These are phyloP conservation scores for Drosophila merina DNA, from an alignment of 2,888 invertebrate genomes.

Conservation along the genomic window DNA sequence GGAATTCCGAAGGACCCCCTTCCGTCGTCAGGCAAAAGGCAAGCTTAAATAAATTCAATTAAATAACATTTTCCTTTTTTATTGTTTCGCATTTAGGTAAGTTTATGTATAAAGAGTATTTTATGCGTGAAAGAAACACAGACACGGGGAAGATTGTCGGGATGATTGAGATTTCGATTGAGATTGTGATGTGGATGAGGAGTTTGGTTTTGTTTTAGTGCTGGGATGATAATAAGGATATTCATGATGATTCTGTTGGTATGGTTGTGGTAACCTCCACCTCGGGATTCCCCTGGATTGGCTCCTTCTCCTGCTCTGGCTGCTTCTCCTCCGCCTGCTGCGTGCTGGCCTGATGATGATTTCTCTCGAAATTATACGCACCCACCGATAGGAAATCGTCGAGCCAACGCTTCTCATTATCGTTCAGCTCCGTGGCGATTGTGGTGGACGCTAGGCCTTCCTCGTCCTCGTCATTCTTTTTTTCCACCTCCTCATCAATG, in stretches of 20 bases:
- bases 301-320: constrained; percentile 26
- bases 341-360: constrained; percentile 56
- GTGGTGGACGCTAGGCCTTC: constrained; percentile 48
- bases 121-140: constrained; percentile 19
- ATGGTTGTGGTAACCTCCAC: constrained; percentile 29
- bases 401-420: constrained; percentile 81
- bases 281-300: constrained; percentile 12
- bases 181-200: constrained; percentile 19
- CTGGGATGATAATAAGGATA: constrained; percentile 57
- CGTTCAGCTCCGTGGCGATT: constrained; percentile 70
- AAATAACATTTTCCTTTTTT: constrained; percentile 78
- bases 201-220: constrained; percentile 11
- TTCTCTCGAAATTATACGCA: constrained; percentile 80
- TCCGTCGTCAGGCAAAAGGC: constrained; percentile 40
- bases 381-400: constrained; percentile 82
- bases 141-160: constrained; percentile 2
- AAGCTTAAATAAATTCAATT: constrained; percentile 79
- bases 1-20: background rate
- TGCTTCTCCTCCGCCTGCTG: constrained; percentile 24
- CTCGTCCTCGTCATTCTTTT: constrained; percentile 56
- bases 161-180: constrained; percentile 15
- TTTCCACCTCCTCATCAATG: constrained; percentile 55
- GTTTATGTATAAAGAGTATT: constrained; percentile 52
- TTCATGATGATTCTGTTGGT: constrained; percentile 55
- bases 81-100: constrained; percentile 70